phyloP scores from a whole-genome alignment of 2,113 vertebrate species.

The Mobula birostris region DNA sequence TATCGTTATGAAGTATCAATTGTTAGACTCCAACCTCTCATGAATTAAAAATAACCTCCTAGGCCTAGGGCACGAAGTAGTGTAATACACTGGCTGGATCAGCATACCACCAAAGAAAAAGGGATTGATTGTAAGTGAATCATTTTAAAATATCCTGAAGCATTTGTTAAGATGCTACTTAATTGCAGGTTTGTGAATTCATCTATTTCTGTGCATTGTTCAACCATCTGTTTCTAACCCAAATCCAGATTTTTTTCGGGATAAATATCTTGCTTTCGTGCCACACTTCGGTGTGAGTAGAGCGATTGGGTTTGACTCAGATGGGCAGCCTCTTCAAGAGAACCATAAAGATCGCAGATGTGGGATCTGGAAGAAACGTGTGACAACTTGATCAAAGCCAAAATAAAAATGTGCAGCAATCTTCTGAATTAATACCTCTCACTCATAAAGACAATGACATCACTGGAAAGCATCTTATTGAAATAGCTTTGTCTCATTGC shows the following conservation, averaged over 20 bases:
- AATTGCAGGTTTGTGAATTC: not conserved
- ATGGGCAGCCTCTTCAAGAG: not conserved
- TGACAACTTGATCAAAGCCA: not conserved
- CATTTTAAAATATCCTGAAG: not conserved
- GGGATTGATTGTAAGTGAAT: not conserved
- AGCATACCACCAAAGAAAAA: not conserved
- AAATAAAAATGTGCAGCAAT: not conserved
- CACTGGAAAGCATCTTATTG: not conserved
- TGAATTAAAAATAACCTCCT: not conserved
- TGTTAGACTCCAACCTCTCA: not conserved
- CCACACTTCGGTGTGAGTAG: not conserved
- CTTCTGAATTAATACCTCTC: not conserved
- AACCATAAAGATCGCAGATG: not conserved
- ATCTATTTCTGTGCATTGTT: not conserved
- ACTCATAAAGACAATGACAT: not conserved
- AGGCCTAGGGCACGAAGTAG: not conserved
- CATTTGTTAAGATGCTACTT: not conserved
- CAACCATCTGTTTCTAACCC: not conserved
- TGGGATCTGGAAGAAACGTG: not conserved
- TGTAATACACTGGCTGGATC: not conserved
- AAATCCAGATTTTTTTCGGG: not conserved
- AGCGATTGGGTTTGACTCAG: not conserved
- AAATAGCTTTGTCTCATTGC: not conserved
- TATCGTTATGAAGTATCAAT: not conserved
- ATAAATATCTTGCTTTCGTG: not conserved